Evolutionary conservation across 2,113 vertebrate genomes (phyloP).

Genomic region (Cavia aperea): DNA sequence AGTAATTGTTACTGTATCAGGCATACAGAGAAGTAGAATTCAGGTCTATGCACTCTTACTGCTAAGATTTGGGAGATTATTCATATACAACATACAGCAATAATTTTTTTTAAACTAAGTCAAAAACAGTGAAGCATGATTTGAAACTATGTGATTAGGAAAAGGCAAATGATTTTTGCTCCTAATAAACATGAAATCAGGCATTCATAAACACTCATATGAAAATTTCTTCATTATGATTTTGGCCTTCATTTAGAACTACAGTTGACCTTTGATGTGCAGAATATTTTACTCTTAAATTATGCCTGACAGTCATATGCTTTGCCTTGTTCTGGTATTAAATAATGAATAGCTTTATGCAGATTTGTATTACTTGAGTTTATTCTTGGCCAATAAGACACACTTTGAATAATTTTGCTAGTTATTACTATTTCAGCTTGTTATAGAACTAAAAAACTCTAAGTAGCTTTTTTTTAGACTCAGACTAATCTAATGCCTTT

Average conservation of each 20-base stretch:
- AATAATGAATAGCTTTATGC: background rate
- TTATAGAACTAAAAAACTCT: background rate
- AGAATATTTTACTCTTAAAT: background rate
- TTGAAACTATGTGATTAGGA: background rate
- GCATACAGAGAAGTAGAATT: conserved; percentile 21
- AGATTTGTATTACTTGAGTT: background rate
- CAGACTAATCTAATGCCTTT: background rate
- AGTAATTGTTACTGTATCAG: conserved; percentile 24
- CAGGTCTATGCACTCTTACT: background rate
- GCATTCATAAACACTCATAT: background rate
- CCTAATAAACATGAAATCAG: conserved; percentile 1
- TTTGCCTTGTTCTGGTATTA: conserved; percentile 30
- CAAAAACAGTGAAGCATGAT: conserved; percentile 11
- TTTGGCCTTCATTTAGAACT: background rate
- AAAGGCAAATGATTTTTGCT: background rate
- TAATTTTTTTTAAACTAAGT: background rate
- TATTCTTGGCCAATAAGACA: conserved; percentile 1
- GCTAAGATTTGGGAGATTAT: background rate
- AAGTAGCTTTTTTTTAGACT: background rate
- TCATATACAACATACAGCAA: background rate
- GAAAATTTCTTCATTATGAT: background rate
- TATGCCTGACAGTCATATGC: background rate
- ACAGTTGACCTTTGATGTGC: background rate
- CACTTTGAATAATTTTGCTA: background rate
- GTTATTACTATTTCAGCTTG: background rate